Evolutionary conservation across 2,888 invertebrate genomes (phyloP).

Genomic region (Dicycla oo): DNA sequence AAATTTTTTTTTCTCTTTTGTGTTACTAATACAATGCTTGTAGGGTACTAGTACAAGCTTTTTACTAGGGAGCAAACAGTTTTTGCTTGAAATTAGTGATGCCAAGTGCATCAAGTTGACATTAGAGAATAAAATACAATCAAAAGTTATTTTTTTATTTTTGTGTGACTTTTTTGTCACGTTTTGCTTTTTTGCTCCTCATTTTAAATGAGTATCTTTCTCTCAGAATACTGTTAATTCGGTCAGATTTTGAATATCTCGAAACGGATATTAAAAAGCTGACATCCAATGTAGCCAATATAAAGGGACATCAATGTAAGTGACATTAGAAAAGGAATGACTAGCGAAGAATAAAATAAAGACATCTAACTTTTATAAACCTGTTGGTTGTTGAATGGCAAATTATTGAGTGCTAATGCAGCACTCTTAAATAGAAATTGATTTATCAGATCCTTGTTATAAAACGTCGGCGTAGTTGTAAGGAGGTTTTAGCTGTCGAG

Average conservation of each 20-base stretch:
- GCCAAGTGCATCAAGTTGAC: too few species aligned
- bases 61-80: too few species aligned
- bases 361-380: conserved; percentile 30
- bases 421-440: conserved; percentile 34
- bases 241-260: conserved; percentile 9
- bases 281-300: conserved; percentile 6
- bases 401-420: conserved; percentile 18
- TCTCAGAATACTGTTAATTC: conserved; percentile 19
- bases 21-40: too few species aligned
- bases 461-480: conserved; percentile 13
- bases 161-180: too few species aligned
- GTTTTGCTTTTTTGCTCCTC: too few species aligned
- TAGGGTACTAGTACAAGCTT: too few species aligned
- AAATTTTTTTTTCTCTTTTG: too few species aligned
- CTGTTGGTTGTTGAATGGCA: conserved; percentile 24
- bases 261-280: conserved; percentile 8
- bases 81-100: too few species aligned
- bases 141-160: too few species aligned
- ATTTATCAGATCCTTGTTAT: conserved; percentile 41
- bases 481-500: conserved; percentile 5
- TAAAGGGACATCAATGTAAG: conserved; percentile 32
- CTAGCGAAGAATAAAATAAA: conserved; percentile 16
- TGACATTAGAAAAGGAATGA: conserved; percentile 27
- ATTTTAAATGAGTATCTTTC: not conserved
- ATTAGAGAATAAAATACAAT: too few species aligned